Conservation (phyloP, 2,113 vertebrate genomes). For the Romanogobio albipinnatus region DNA sequence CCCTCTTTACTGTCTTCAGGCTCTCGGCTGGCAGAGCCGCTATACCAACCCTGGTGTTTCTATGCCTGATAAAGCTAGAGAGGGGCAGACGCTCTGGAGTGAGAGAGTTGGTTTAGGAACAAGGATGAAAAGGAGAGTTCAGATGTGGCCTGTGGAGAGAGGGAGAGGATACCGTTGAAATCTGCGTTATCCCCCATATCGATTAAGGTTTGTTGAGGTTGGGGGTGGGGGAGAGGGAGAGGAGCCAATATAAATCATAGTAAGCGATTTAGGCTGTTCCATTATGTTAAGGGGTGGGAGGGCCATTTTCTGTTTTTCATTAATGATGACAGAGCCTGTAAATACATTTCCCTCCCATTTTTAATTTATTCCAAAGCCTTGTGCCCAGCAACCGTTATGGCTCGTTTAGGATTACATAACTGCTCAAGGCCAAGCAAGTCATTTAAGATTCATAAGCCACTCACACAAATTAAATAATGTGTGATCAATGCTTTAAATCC, state of each 20-base stretch:
- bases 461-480: constrained; percentile 71
- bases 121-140: constrained; percentile 22
- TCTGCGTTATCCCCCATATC: constrained; percentile 9
- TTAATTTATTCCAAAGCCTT: constrained; percentile 42
- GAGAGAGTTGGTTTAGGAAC: background rate
- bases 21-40: constrained; percentile 51
- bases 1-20: constrained; percentile 45
- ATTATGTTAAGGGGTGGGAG: constrained; percentile 60
- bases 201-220: background rate
- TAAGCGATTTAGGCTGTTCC: constrained; percentile 59
- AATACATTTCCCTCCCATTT: constrained; percentile 54
- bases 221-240: background rate
- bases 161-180: constrained; percentile 13
- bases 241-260: constrained; percentile 40
- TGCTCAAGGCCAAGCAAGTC: constrained; percentile 27
- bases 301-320: constrained; percentile 62
- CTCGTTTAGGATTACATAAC: constrained; percentile 61
- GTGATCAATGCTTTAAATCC: constrained; percentile 64
- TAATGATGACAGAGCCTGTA: constrained; percentile 57
- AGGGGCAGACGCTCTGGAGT: constrained; percentile 11
- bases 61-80: constrained; percentile 47
- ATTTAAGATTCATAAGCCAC: constrained; percentile 62
- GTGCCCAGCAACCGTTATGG: constrained; percentile 39
- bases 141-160: background rate
- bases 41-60: constrained; percentile 35